phyloP scores from a whole-genome alignment of 1,140 invertebrate genomes.

The Zaprionus nigranus region DNA sequence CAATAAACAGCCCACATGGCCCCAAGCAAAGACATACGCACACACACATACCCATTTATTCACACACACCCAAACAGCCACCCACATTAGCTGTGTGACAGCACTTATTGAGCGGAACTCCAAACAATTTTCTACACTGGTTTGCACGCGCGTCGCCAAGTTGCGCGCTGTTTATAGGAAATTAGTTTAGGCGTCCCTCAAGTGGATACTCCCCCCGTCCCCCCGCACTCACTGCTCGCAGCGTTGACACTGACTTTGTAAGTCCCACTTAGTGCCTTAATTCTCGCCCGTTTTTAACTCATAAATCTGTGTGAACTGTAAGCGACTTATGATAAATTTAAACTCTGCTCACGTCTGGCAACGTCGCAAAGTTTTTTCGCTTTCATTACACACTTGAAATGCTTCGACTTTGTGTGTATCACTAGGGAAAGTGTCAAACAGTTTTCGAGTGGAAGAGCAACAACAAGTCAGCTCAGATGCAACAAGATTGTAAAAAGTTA shows the following conservation, averaged over 20 bases:
- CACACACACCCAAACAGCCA: conserved; percentile 7
- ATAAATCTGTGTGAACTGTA: conserved; percentile 67
- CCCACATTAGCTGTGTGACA: conserved; percentile 39
- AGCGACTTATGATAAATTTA: conserved; percentile 56
- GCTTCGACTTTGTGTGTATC: conserved; percentile 36
- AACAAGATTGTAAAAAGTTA: conserved; percentile 24
- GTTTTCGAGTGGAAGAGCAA: conserved; percentile 36
- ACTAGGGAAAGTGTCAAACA: conserved; percentile 47
- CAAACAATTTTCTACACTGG: conserved; percentile 55
- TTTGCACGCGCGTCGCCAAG: conserved; percentile 62
- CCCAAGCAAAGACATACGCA: conserved; percentile 15
- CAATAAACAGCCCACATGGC: conserved; percentile 52
- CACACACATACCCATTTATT: conserved; percentile 16
- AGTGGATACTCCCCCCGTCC: conserved; percentile 2
- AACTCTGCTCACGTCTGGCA: conserved; percentile 62
- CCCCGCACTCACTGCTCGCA: conserved; percentile 25
- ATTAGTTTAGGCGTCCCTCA: conserved; percentile 68
- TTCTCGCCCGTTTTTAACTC: conserved; percentile 49
- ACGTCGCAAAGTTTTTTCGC: conserved; percentile 48
- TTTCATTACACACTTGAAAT: conserved; percentile 65
- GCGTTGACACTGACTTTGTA: conserved; percentile 43
- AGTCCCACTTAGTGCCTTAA: conserved; percentile 60
- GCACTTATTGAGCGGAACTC: conserved; percentile 20
- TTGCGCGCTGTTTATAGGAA: conserved; percentile 72
- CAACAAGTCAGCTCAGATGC: neutral